phyloP scores from a whole-genome alignment of 1,140 invertebrate genomes.

The Anagrus nilaparvatae region DNA sequence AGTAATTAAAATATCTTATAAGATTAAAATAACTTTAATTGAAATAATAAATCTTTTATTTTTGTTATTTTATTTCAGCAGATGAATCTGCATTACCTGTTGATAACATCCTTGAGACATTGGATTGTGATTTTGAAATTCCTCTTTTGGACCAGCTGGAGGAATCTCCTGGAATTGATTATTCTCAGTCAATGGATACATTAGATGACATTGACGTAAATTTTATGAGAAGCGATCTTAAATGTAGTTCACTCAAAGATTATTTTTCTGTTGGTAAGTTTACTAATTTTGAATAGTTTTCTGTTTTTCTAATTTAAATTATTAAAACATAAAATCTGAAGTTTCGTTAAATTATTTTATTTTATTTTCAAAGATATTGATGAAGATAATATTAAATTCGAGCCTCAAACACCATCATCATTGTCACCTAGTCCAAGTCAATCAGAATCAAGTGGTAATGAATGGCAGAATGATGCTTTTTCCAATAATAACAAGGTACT shows the following conservation, averaged over 20 bases:
- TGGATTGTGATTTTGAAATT: slow-evolving; percentile 31
- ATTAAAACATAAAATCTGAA: too few species aligned
- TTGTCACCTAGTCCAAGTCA: slow-evolving; percentile 28
- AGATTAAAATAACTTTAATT: too few species aligned
- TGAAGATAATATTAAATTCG: slow-evolving; percentile 20
- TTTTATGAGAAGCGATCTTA: slow-evolving; percentile 4
- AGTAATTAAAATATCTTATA: too few species aligned
- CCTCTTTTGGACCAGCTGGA: slow-evolving; percentile 22
- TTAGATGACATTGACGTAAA: slow-evolving; percentile 13
- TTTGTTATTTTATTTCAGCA: slow-evolving; percentile 19
- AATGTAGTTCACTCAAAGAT: slow-evolving; percentile 3
- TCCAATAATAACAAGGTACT: slow-evolving; percentile 20
- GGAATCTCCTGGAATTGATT: slow-evolving; percentile 14
- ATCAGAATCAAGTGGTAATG: slow-evolving; percentile 24
- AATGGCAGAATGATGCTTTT: slow-evolving; percentile 21
- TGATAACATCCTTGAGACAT: slow-evolving; percentile 31
- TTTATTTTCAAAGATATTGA: too few species aligned
- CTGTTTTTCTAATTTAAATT: neutral
- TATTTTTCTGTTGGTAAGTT: slow-evolving; percentile 1
- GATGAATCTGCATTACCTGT: slow-evolving; percentile 20
- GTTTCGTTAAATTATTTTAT: too few species aligned
- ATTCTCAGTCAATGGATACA: slow-evolving; percentile 19
- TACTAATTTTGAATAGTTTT: neutral
- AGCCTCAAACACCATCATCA: slow-evolving; percentile 24
- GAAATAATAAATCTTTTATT: slow-evolving; percentile 6